Base-by-base conservation (phyloP, 2,797 vertebrate genomes). In the Dendrocincla fuliginosa region DNA sequence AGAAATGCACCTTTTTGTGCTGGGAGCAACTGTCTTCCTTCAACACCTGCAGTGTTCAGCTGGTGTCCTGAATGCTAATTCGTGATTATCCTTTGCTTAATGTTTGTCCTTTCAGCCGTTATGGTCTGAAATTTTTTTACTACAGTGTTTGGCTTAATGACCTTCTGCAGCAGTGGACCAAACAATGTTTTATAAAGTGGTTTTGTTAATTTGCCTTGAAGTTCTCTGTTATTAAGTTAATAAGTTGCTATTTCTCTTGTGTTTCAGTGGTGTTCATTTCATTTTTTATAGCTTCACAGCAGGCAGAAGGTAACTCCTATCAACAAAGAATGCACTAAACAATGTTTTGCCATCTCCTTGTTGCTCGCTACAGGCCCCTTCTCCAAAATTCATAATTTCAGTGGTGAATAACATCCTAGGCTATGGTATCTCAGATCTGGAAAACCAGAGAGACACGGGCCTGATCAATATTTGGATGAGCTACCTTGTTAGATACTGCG, bases 401-500 rank as follows among this genome's bases (percentile, higher is more conserved):
- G 39, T 13, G 13, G 5, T 63, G 70, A 82, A 57, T 37, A 64
- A 32, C 53, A 17, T 56, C 24, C 37, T 44, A 49, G 39, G 18
- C 25, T 52, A 30, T 59, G 41, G 17, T 74, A 70, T 42, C 46
- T 71, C 64, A 32, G n/a, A 80, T 71, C 73, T 89, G 76, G 57
- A 37, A 90, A 92, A 56, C 69, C 63, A 73, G 80, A 75, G 92
- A 42, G 67, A 11, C 19, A 76, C 18, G 19, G 37, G 27, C 47
- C 77, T 49, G 59, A 94, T 95, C 93, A 81, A 84, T 93, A 91
- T 88, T 93, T 95, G 96, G 89, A 94, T 86, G 93, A 94, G 56
- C 44, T 89, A 64, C 76, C 91, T 94, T 1, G 23, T 86, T 90
- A 95, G 91, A 80, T 95, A 81, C 91, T 93, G 85, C 63, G 3